These are phyloP conservation scores for Lacerta viridis DNA, from an alignment of 2,797 vertebrate genomes.

Conservation along the genomic window DNA sequence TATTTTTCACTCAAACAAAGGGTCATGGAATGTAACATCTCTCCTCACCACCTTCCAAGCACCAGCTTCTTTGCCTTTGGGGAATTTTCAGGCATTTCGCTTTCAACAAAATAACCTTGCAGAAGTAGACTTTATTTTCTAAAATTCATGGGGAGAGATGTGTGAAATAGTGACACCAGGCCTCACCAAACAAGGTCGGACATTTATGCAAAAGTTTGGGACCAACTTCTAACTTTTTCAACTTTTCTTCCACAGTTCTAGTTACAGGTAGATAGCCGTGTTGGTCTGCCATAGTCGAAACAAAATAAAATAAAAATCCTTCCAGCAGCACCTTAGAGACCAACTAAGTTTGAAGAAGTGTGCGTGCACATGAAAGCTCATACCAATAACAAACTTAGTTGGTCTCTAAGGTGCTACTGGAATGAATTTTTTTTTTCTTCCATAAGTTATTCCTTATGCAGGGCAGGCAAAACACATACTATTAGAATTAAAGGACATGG, in stretches of 20 bases:
- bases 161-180: not conserved
- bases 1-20: slow-evolving; percentile 25
- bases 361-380: too few species aligned
- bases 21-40: slow-evolving; percentile 10
- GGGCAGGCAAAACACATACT: not conserved
- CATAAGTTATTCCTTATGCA: not conserved
- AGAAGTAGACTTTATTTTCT: not conserved
- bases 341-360: too few species aligned
- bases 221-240: not conserved
- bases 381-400: too few species aligned
- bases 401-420: too few species aligned
- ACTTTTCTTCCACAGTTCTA: not conserved
- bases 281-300: too few species aligned
- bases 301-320: too few species aligned
- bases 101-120: slow-evolving; percentile 18
- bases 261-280: too few species aligned
- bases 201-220: not conserved
- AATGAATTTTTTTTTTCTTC: not conserved
- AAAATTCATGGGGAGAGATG: not conserved
- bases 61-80: not conserved
- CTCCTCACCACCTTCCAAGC: not conserved
- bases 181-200: not conserved
- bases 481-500: not conserved
- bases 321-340: too few species aligned
- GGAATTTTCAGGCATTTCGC: not conserved